Conservation (phyloP, 35 echinoderm and acorn worm species). For the Patiria miniata region DNA sequence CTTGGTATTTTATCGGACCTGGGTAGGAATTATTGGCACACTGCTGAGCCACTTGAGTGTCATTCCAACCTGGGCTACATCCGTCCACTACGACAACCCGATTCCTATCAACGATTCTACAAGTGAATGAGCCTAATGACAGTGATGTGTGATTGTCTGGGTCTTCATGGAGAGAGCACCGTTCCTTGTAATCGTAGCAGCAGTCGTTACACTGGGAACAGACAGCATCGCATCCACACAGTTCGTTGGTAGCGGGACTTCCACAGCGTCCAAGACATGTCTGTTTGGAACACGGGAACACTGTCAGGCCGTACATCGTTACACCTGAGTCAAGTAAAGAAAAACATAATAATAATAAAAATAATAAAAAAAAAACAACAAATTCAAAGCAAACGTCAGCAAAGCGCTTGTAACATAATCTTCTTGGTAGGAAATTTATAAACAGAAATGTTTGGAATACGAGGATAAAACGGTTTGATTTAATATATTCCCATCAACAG, state of each 20-base stretch:
- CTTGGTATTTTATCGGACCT: not conserved
- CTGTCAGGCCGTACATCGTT: not conserved
- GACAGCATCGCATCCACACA: not conserved
- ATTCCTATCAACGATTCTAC: not conserved
- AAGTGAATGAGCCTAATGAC: not conserved
- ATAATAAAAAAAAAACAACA: too few relatives aligned
- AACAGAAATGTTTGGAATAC: too few relatives aligned
- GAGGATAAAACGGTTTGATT: too few relatives aligned
- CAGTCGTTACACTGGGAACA: not conserved
- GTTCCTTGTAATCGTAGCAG: not conserved
- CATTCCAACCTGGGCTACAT: not conserved
- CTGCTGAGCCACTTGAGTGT: not conserved
- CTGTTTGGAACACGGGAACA: not conserved
- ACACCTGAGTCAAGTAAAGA: not conserved
- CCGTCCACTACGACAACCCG: not conserved
- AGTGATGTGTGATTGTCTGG: not conserved
- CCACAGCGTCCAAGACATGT: not conserved
- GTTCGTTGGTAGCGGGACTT: not conserved
- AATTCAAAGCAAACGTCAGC: too few relatives aligned
- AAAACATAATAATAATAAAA: too few relatives aligned
- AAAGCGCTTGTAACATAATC: too few relatives aligned
- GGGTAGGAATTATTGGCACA: not conserved
- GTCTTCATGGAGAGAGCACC: not conserved
- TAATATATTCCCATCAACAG: too few relatives aligned
- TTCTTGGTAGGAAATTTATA: too few relatives aligned